Evolutionary conservation across 2,888 invertebrate species (phyloP), one percentile per base, ranked within the genome.

Genomic region (Anoplius nigerrimus): DNA sequence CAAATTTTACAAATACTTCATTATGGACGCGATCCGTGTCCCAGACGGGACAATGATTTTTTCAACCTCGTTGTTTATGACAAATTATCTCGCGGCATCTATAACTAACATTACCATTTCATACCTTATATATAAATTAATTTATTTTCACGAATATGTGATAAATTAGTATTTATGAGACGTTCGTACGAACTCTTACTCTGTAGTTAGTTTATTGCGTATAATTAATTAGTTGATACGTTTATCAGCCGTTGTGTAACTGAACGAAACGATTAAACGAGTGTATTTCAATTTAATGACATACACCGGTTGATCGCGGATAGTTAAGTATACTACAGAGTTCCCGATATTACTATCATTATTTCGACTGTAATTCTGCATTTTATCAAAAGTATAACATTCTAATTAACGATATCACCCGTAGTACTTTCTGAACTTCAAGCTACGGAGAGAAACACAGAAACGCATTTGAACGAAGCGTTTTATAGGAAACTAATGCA

Each of bases 111-210:
- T 46, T 34, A 55, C 13, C 45, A 24, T 55, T 16, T 52, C 51
- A 5, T 60, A 34, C 22, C 8, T 21, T 51, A 48, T 51, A 60
- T 60, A 67, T 62, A 54, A 67, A 62, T 62, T 62, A 55, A 62
- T 62, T 78, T 76, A 78, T 62, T 75, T 75, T 82, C 78, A 82
- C 76, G 72, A 55, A 72, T 66, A 79, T 81, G 82, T 83, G 83
- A 83, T 83, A 82, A 79, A 80, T 78, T 81, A 79, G 80, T 74
- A 79, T 81, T 80, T 80, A 80, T 75, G 63, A 55, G 24, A 55
- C 42, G 45, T 24, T 55, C 55, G n/a, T 55, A 18, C 53, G 16
- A 18, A 54, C 21, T 61, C 43, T 55, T 18, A 55, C 48, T 56
- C 45, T 57, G 24, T 52, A 56, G 51, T 43, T 67, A 67, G 66